These are phyloP conservation scores for Deroplatys truncata DNA, from an alignment of 2,888 invertebrate species.

Conservation along the genomic window DNA sequence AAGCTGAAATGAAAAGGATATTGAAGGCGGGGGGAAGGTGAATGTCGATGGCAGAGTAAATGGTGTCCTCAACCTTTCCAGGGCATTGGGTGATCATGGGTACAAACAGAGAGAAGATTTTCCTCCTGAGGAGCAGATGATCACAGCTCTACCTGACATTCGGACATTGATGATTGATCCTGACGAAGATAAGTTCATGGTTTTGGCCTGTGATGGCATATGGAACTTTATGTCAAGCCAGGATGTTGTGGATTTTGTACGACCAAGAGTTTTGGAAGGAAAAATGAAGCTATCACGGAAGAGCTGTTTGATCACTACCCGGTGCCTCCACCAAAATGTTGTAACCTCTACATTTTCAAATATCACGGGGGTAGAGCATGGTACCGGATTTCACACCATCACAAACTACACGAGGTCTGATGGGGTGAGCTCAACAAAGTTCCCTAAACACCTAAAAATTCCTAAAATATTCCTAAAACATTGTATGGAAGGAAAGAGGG, in stretches of 20 bases:
- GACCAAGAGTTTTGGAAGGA: constrained; percentile 61
- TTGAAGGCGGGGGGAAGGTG: constrained; percentile 90
- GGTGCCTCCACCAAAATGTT: too few relatives aligned
- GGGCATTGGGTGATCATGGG: constrained; percentile 92
- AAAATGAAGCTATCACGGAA: constrained; percentile 70
- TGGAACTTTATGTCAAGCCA: constrained; percentile 98
- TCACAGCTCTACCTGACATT: constrained; percentile 90
- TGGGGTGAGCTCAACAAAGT: too few relatives aligned
- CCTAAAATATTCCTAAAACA: too few relatives aligned
- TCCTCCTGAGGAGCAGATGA: constrained; percentile 89
- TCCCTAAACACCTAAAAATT: too few relatives aligned
- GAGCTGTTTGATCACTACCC: too few relatives aligned
- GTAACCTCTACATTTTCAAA: too few relatives aligned
- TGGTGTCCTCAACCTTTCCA: constrained; percentile 91
- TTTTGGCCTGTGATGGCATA: constrained; percentile 92
- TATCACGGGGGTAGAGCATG: too few relatives aligned
- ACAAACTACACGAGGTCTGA: too few relatives aligned
- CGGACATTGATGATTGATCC: constrained; percentile 70
- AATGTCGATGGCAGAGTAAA: constrained; percentile 91
- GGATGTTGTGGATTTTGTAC: constrained; percentile 88
- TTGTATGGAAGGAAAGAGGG: too few relatives aligned
- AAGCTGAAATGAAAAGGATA: constrained; percentile 77
- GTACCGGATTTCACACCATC: too few relatives aligned
- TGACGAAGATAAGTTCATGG: constrained; percentile 85
- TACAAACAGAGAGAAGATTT: constrained; percentile 85